phyloP scores from a whole-genome alignment of 2,797 vertebrate genomes.

The Chiroxiphia lanceolata region DNA sequence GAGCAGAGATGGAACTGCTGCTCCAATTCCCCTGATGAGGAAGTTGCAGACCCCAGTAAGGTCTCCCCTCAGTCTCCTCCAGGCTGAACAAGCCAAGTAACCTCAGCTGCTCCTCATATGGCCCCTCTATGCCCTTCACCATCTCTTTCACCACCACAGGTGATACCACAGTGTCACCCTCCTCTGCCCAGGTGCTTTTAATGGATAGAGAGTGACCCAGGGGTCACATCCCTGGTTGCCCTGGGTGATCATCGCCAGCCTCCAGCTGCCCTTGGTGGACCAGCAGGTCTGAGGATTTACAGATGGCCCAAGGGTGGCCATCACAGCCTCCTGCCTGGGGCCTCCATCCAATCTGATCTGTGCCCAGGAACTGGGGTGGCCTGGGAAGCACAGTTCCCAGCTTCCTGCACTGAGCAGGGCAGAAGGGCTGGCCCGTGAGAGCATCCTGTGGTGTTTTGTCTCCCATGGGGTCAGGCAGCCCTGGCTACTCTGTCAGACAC shows the following conservation, averaged over 20 bases:
- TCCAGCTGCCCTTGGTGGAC: neutral
- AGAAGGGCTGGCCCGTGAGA: neutral
- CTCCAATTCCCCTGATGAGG: neutral
- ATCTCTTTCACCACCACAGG: neutral
- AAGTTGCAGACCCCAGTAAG: neutral
- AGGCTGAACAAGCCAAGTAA: neutral
- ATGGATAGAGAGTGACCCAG: rapidly evolving
- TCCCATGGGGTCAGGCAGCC: slow-evolving; percentile 20
- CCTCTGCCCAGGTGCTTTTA: neutral
- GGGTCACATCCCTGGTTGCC: neutral
- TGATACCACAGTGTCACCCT: neutral
- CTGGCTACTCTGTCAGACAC: neutral
- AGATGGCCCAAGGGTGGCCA: neutral
- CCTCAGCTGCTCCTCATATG: neutral
- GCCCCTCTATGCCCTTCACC: neutral
- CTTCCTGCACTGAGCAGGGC: rapidly evolving
- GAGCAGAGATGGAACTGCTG: neutral
- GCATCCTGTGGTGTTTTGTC: neutral
- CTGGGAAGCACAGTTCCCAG: neutral
- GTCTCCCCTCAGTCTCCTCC: neutral
- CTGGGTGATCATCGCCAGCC: rapidly evolving
- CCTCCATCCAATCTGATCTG: neutral
- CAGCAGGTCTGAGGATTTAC: neutral
- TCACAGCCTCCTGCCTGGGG: neutral
- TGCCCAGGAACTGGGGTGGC: neutral